Evolutionary conservation across 1,140 invertebrate genomes (phyloP), one percentile per base, ranked within the genome.

Genomic region (Drosophila tristis): DNA sequence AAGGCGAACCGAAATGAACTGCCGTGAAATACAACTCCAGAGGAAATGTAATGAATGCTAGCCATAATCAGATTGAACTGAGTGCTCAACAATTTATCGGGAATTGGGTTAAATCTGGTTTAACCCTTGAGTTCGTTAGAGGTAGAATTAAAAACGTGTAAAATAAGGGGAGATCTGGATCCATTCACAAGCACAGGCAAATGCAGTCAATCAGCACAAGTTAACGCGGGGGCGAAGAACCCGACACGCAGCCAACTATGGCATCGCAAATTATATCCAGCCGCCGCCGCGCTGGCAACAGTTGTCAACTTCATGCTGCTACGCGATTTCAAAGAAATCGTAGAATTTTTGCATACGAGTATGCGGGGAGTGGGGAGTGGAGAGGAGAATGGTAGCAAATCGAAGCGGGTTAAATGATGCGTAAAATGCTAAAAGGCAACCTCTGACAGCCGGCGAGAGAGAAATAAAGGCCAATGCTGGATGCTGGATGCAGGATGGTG

Each of bases 321-420:
- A 9, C 20, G 44, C 53, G 45, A 49, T 49, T 39, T 13, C 35
- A 39, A 39, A 66, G 51, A 50, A 58, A 70, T 58, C 45, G 8
- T 64, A 58, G 65, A 43, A 55, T 58, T 70, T 68, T 58, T 68
- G 45, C 65, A 70, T 71, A 58, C 70, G 65, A 71, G 11, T 39
- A 29, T 29, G 26, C 1, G 26, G 6, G 2, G 35, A 2, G 13
- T 39, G 35, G 11, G 11, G 1, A 2, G 11, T 15, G 8, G 31
- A 8, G 3, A 9, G 31, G 45, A 43, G 58, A 48, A 49, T 15
- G 45, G 53, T 53, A 58, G 53, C 70, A 78, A 82, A 82, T 82
- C 70, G 80, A 82, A 78, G 65, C 53, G 64, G 60, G 64, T 82
- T 84, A 78, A 82, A 82, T 82, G 80, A 70, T 70, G 79, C 74